A percentile compares a stretch with the other conserved stretches of the same genome.
These are phyloP conservation scores for Pandemis heparana DNA, from an alignment of 2,888 invertebrate species.

Conservation along the genomic window DNA sequence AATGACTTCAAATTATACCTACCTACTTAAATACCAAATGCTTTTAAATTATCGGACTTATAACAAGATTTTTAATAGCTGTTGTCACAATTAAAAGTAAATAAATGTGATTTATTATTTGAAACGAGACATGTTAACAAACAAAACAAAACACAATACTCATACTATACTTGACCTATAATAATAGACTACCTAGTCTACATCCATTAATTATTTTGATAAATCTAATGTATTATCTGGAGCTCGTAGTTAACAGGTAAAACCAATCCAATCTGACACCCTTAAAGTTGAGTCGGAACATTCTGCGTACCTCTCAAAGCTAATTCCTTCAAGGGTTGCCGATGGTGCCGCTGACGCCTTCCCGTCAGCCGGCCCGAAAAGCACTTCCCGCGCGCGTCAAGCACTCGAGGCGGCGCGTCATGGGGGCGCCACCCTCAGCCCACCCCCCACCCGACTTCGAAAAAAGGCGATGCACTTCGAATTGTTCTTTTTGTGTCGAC, in stretches of 20 bases:
- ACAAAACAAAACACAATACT: background rate
- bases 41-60: background rate
- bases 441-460: slow-evolving; percentile 72
- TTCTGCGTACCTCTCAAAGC: slow-evolving; percentile 55
- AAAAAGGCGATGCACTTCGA: slow-evolving; percentile 84
- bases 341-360: slow-evolving; percentile 68
- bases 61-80: background rate
- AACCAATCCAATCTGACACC: slow-evolving; percentile 28
- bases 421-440: slow-evolving; percentile 63
- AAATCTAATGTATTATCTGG: background rate
- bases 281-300: slow-evolving; percentile 42
- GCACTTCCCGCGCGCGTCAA: slow-evolving; percentile 77
- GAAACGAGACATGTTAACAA: background rate
- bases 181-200: too few species aligned
- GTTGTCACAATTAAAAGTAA: background rate
- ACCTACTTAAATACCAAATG: background rate
- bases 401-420: slow-evolving; percentile 63
- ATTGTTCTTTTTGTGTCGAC: slow-evolving; percentile 84
- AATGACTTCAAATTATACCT: slow-evolving; percentile 5
- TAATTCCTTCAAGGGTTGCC: slow-evolving; percentile 62
- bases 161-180: too few species aligned
- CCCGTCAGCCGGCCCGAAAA: slow-evolving; percentile 73
- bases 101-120: background rate
- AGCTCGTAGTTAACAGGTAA: slow-evolving; percentile 23
- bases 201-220: background rate